A percentile compares a stretch with the other conserved stretches of the same genome.
These are phyloP conservation scores for Pelodytes ibericus DNA, from an alignment of 2,797 vertebrate genomes.

Conservation along the genomic window DNA sequence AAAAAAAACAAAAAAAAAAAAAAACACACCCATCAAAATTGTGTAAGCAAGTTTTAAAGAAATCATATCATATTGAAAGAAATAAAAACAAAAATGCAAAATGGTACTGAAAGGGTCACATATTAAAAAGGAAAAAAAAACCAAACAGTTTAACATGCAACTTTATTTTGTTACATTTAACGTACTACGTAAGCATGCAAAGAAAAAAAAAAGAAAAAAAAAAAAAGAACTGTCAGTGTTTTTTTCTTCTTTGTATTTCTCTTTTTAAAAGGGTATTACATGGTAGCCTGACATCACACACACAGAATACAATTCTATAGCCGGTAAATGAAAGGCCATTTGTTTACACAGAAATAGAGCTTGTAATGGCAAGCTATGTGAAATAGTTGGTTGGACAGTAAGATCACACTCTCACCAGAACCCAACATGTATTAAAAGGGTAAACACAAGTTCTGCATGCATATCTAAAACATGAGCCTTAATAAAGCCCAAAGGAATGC, in stretches of 20 bases:
- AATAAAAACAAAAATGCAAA: constrained; percentile 71
- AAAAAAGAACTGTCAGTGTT: constrained; percentile 83
- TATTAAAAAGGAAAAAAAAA: constrained; percentile 66
- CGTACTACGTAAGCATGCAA: constrained; percentile 84
- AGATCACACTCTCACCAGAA: constrained; percentile 72
- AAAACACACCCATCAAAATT: constrained; percentile 74
- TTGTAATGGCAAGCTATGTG: constrained; percentile 76
- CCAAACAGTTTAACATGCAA: constrained; percentile 83
- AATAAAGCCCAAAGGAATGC: constrained; percentile 69
- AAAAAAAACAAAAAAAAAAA: no score
- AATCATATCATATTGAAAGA: constrained; percentile 75
- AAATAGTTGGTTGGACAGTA: constrained; percentile 73
- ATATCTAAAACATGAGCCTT: constrained; percentile 78
- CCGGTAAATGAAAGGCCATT: constrained; percentile 81
- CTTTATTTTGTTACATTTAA: constrained; percentile 82
- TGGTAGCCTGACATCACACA: constrained; percentile 80
- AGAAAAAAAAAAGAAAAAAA: no score
- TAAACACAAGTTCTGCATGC: constrained; percentile 77
- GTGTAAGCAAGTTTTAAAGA: constrained; percentile 79
- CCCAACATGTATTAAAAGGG: constrained; percentile 73
- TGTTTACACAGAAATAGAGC: constrained; percentile 76
- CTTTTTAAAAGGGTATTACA: constrained; percentile 73
- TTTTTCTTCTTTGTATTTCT: constrained; percentile 43
- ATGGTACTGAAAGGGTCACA: neutral
- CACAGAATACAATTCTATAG: constrained; percentile 80